These are phyloP conservation scores for Sebastolobus alascanus DNA, from an alignment of 2,797 vertebrate genomes.

Conservation along the genomic window DNA sequence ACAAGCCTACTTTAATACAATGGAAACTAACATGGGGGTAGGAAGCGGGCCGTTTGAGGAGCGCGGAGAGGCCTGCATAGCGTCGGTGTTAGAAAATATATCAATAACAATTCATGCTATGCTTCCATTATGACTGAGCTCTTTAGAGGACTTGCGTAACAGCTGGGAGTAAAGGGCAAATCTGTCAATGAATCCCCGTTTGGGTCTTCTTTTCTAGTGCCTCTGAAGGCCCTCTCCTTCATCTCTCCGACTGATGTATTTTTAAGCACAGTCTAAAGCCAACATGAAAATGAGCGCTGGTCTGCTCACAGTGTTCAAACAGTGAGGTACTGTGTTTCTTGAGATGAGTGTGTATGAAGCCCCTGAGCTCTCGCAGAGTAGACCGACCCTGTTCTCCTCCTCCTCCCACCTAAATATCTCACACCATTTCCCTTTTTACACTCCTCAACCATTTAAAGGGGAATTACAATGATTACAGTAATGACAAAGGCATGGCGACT, in stretches of 20 bases:
- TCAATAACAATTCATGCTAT: constrained; percentile 30
- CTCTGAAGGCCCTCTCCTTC: constrained; percentile 60
- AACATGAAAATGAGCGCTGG: constrained; percentile 55
- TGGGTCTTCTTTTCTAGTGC: constrained; percentile 51
- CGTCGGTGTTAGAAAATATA: constrained; percentile 49
- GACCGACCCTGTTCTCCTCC: constrained; percentile 11
- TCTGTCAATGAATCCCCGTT: constrained; percentile 67
- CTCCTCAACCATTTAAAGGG: background rate
- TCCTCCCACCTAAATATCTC: constrained; percentile 21
- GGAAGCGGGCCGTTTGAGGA: constrained; percentile 40
- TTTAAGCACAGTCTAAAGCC: constrained; percentile 61
- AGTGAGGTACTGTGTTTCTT: constrained; percentile 34
- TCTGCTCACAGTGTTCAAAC: constrained; percentile 42
- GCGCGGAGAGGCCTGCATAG: constrained; percentile 15
- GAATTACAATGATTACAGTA: background rate
- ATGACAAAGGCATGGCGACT: background rate
- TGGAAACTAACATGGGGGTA: constrained; percentile 41
- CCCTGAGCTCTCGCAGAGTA: constrained; percentile 24
- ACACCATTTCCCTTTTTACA: background rate
- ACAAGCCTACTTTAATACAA: constrained; percentile 51
- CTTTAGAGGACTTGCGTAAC: constrained; percentile 65
- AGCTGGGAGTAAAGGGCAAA: constrained; percentile 64
- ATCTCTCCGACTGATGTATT: constrained; percentile 71
- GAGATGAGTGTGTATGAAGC: constrained; percentile 30
- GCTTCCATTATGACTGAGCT: constrained; percentile 45